Conservation (phyloP, 2,888 invertebrate species). For the Tetrapedia diversipes region DNA sequence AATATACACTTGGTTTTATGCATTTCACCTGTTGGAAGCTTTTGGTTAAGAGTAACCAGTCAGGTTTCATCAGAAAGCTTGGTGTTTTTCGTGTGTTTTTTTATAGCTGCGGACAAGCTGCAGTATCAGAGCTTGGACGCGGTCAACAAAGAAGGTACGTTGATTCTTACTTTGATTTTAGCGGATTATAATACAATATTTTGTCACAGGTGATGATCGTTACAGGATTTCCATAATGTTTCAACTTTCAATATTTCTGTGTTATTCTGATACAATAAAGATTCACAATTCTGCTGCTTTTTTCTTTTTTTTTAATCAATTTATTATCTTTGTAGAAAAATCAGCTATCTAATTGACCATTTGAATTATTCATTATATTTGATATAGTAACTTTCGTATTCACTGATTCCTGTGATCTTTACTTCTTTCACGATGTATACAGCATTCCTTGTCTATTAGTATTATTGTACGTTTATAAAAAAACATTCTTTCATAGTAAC, state of each 20-base stretch:
- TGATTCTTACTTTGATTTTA: slow-evolving; percentile 58
- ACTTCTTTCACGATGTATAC: slow-evolving; percentile 6
- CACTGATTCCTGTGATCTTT: slow-evolving; percentile 35
- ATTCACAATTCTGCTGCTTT: neutral
- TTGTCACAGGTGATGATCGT: slow-evolving; percentile 23
- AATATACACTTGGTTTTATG: slow-evolving; percentile 7
- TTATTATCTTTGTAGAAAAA: neutral
- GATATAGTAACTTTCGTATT: slow-evolving; percentile 29
- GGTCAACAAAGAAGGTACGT: slow-evolving; percentile 87
- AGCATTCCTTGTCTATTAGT: slow-evolving; percentile 16
- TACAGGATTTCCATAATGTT: slow-evolving; percentile 9
- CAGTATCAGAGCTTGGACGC: slow-evolving; percentile 87
- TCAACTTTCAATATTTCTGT: slow-evolving; percentile 7
- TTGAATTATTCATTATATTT: slow-evolving; percentile 24
- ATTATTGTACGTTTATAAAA: slow-evolving; percentile 9
- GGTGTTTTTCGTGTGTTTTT: slow-evolving; percentile 80
- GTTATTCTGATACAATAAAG: neutral
- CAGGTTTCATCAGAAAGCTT: slow-evolving; percentile 49
- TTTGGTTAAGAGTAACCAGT: slow-evolving; percentile 38
- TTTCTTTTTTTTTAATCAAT: slow-evolving; percentile 1
- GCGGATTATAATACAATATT: slow-evolving; percentile 37
- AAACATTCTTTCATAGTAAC: slow-evolving; percentile 25
- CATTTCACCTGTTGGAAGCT: slow-evolving; percentile 7
- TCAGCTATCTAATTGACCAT: slow-evolving; percentile 4
- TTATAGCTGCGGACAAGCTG: slow-evolving; percentile 85